A percentile compares a stretch with the other conserved stretches of the same genome.
phyloP scores from a whole-genome alignment of 2,888 invertebrate species.

The Microctonus aethiopoides region DNA sequence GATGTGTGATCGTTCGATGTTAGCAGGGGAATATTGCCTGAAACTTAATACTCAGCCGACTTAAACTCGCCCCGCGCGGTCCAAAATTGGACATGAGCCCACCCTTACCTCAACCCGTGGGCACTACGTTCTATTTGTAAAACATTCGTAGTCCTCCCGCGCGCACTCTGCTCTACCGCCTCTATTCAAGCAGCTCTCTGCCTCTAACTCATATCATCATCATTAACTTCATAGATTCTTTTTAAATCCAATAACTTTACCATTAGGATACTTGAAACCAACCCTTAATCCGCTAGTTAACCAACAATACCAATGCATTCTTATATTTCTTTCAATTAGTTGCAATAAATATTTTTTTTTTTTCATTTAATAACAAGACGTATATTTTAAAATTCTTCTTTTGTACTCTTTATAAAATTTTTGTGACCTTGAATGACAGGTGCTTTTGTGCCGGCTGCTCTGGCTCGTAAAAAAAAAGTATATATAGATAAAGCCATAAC shows the following conservation, averaged over 20 bases:
- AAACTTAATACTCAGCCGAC: slow-evolving; percentile 65
- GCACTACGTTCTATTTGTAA: slow-evolving; percentile 66
- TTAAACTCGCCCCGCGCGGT: slow-evolving; percentile 54
- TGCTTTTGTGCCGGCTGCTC: not conserved
- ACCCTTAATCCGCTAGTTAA: too few relatives aligned
- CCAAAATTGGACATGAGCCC: slow-evolving; percentile 68
- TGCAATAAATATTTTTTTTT: too few relatives aligned
- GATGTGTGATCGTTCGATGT: not conserved
- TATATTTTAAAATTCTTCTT: not conserved
- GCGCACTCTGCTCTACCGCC: slow-evolving; percentile 37
- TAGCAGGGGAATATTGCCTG: slow-evolving; percentile 63
- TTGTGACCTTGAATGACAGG: not conserved
- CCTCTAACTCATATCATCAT: not conserved
- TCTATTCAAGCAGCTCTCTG: not conserved
- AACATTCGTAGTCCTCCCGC: slow-evolving; percentile 65
- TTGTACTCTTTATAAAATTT: not conserved
- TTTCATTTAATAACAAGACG: not conserved
- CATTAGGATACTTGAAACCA: too few relatives aligned
- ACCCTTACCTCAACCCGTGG: slow-evolving; percentile 61
- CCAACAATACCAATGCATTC: too few relatives aligned
- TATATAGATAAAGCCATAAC: not conserved
- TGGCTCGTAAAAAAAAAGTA: not conserved
- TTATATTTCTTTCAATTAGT: too few relatives aligned
- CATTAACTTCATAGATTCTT: not conserved
- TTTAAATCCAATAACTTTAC: not conserved